Conservation (phyloP, 2,113 vertebrate genomes). For the Pogona vitticeps region DNA sequence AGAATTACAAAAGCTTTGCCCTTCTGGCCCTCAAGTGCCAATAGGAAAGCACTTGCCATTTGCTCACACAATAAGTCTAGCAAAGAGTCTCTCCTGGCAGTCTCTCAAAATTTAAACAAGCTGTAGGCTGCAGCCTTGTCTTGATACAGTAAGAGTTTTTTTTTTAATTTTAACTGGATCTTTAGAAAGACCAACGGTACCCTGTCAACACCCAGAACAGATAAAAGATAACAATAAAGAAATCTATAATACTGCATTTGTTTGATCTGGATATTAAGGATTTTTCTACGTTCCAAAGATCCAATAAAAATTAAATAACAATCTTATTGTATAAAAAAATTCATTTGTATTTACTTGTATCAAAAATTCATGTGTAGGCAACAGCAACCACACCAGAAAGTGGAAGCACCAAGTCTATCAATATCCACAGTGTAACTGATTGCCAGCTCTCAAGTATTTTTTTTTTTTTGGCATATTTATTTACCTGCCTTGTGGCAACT, state of each 20-base stretch:
- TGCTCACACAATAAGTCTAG: too few relatives aligned
- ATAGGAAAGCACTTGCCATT: too few relatives aligned
- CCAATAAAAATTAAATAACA: not conserved
- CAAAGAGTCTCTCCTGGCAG: too few relatives aligned
- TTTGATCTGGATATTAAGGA: not conserved
- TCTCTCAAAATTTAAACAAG: not conserved
- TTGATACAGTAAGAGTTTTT: not conserved
- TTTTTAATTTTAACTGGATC: not conserved
- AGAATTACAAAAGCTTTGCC: too few relatives aligned
- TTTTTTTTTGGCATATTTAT: not conserved
- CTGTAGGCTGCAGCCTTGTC: not conserved
- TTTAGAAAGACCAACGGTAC: not conserved
- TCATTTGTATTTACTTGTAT: not conserved
- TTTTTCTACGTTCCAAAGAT: not conserved
- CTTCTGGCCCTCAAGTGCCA: too few relatives aligned
- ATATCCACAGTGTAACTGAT: not conserved
- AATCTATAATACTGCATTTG: not conserved
- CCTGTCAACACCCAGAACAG: not conserved
- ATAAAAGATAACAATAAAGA: not conserved
- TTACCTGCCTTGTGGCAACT: not conserved
- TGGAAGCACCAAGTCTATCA: not conserved
- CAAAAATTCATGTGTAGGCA: too few relatives aligned
- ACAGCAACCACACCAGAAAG: not conserved
- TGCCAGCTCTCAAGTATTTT: not conserved
- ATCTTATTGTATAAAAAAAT: not conserved